Base-by-base conservation (phyloP, 2,113 vertebrate species). In the Siniperca knerii region DNA sequence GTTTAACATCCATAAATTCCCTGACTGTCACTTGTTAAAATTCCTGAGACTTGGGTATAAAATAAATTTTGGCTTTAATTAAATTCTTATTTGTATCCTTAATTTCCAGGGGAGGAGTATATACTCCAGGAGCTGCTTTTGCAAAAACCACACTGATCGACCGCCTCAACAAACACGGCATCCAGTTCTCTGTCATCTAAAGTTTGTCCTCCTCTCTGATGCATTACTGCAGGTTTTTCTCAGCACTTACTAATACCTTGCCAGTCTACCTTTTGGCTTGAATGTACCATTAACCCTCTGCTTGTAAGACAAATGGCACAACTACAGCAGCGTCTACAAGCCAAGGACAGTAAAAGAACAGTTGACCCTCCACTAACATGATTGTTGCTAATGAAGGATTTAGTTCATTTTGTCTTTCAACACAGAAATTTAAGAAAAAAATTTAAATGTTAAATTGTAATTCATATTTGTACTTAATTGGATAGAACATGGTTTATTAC, bases 51-150 rank as follows among this genome's bases (percentile, higher is more conserved):
- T 16, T 46, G 13, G 10, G 0, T n/a, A 6, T 48, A 5, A 65
- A 60, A 37, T 3, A 0, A 2, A 52, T 25, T 50, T 44, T 25
- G 20, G 0, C 37, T 52, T 67, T n/a, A 48, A 46, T 42, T 23
- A 23, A 44, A 0, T 77, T 48, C 62, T 23, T 42, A 6, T 33
- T 83, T 62, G 8, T 46, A 4, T 66, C 7, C 16, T 79, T 81
- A 9, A 1, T 89, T 81, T 81, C 20, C 93, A 99, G 98, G 67
- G 98, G 98, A 42, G 98, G 98, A 0, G 98, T 99, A 0, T 99
- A 97, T 88, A 95, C 97, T 55, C 98, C 98, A 0, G 98, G 97
- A 95, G 98, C 97, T 5, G 97, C 83, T 15, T 99, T 99, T 87
- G 96, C 92, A 42, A 97, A 96, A 93, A 99, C 97, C 82, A 97